These are phyloP conservation scores for Turdus rufiventris DNA, from an alignment of 2,113 vertebrate species.

Conservation along the genomic window DNA sequence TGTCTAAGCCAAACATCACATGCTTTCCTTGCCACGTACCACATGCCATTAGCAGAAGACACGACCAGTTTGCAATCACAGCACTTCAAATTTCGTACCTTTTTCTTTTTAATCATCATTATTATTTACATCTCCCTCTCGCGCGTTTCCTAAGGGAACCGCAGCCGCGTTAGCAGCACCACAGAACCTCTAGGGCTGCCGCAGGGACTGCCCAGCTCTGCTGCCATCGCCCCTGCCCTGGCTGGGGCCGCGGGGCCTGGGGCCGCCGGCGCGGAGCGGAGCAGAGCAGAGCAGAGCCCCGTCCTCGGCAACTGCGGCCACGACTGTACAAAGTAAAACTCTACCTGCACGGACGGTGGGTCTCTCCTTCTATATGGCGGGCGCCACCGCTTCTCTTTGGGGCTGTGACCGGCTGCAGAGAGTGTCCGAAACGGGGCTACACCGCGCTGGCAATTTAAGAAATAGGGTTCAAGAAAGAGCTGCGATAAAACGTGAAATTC, in stretches of 20 bases:
- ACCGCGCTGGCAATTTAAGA: constrained; percentile 75
- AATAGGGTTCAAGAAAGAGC: constrained; percentile 64
- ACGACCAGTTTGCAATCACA: not conserved
- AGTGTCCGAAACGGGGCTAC: constrained; percentile 68
- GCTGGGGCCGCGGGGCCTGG: not conserved
- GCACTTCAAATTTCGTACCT: not conserved
- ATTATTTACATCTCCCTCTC: not conserved
- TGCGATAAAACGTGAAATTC: not conserved
- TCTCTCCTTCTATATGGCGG: constrained; percentile 67
- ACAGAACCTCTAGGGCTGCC: fast-evolving
- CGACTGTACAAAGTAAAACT: constrained; percentile 58
- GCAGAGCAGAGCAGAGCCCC: not conserved
- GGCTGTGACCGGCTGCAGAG: constrained; percentile 65
- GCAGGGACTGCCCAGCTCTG: not conserved
- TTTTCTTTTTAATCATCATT: not conserved
- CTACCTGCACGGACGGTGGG: constrained; percentile 68
- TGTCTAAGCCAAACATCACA: not conserved
- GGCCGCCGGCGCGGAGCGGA: not conserved
- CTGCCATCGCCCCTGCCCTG: not conserved
- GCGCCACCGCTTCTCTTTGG: constrained; percentile 66
- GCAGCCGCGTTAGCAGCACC: not conserved
- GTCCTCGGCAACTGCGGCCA: constrained; percentile 1
- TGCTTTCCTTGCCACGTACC: not conserved
- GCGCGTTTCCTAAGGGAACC: not conserved
- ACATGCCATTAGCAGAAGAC: not conserved